These are phyloP conservation scores for Zootoca vivipara DNA, from an alignment of 2,113 vertebrate genomes.

Conservation along the genomic window DNA sequence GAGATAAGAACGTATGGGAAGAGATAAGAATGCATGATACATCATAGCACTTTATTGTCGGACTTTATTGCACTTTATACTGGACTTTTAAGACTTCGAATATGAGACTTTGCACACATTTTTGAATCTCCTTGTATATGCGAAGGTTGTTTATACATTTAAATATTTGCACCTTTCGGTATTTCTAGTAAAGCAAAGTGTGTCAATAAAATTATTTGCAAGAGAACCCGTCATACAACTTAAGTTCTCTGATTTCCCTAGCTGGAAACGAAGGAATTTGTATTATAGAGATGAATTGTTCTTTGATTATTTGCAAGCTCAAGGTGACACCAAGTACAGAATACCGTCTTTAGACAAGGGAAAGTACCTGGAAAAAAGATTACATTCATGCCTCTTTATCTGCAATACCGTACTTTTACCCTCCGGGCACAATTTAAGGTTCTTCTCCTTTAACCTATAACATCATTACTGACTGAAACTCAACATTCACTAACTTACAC, in stretches of 20 bases:
- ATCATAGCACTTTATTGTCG: too few species aligned
- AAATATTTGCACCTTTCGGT: too few species aligned
- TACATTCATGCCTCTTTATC: not conserved
- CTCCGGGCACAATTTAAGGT: not conserved
- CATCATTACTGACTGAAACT: not conserved
- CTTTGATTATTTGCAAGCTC: not conserved
- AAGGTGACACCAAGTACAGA: not conserved
- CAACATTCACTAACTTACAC: not conserved
- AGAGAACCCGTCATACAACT: not conserved
- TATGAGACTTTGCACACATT: too few species aligned
- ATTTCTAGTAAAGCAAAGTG: not conserved
- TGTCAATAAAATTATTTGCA: not conserved
- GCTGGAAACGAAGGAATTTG: not conserved
- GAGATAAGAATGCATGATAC: too few species aligned
- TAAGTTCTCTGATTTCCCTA: not conserved
- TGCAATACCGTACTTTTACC: not conserved
- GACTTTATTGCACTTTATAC: too few species aligned
- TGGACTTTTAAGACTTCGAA: too few species aligned
- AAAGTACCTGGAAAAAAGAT: not conserved
- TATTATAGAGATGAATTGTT: not conserved
- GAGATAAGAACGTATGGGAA: too few species aligned
- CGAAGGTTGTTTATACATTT: too few species aligned
- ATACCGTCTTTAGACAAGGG: not conserved
- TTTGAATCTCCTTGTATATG: too few species aligned
- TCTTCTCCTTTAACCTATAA: not conserved